Base-by-base conservation (phyloP, 1,140 invertebrate species). In the Lucilia sericata region DNA sequence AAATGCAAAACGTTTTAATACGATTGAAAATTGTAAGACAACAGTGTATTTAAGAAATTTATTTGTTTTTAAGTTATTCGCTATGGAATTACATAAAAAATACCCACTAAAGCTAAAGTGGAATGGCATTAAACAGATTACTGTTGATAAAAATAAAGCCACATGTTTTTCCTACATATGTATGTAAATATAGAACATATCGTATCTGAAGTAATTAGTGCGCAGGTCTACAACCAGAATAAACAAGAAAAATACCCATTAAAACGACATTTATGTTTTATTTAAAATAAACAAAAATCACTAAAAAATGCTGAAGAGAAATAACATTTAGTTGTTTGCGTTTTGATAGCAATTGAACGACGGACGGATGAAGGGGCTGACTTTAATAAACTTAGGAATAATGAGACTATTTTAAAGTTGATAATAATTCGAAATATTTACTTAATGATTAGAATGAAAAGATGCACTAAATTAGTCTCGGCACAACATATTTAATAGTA, bases 181-280 rank as follows among this genome's bases (percentile, higher is more conserved):
- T 70, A 70, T 25, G 10, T 42, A 30, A 30, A 30, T 30, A 30
- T 30, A 30, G 25, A 30, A 42, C 42, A 17, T 17, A 17, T n/a
- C 55, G 14, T n/a, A 60, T 60, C 14, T n/a, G 55, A n/a, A 30
- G 3, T 60, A 60, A 60, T 70, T 70, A 70, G 65, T 70, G 65
- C 65, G 65, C 65, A 70, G 65, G 65, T 70, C 65, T 70, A 25
- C 65, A 70, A 60, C 17, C 14, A 60, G n/a, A 60, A n/a, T n/a
- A n/a, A 60, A 60, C 14, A 60, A 17, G 14, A n/a, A 60, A 60
- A 60, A n/a, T n/a, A 60, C 55, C n/a, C 55, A 60, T n/a, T 42
- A 60, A 60, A 17, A 60, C 55, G 55, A 60, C 55, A 60, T 60
- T 60, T 60, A 17, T 60, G 51, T 60, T 60, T 60, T 60, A 60